Conservation (phyloP, 37 sponge, comb jelly and placozoan species). For the Haliclona indistincta region DNA sequence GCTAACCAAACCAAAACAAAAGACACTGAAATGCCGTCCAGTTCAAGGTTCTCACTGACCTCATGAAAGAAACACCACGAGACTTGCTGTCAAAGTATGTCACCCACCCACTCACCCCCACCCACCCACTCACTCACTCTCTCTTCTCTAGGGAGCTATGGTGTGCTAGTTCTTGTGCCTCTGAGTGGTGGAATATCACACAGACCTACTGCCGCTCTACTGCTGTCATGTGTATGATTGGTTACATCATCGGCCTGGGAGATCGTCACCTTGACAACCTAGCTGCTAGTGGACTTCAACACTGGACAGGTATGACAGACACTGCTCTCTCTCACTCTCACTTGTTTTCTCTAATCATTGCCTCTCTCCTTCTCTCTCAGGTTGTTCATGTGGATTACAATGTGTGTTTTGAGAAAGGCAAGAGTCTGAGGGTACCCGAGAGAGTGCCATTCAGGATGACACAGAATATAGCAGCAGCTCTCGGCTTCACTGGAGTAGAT, state of each 20-base stretch:
- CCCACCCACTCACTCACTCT: too few relatives aligned
- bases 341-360: too few relatives aligned
- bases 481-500: conserved; percentile 96
- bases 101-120: too few relatives aligned
- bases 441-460: conserved; percentile 97
- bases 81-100: conserved; percentile 85
- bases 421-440: conserved; percentile 94
- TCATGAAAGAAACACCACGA: conserved; percentile 87
- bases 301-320: conserved; percentile 91
- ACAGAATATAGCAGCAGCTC: conserved; percentile 89
- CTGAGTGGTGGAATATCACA: conserved; percentile 94
- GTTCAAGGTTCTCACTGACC: conserved; percentile 83
- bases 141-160: conserved; percentile 74
- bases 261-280: conserved; percentile 99
- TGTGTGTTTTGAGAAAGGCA: conserved; percentile 99
- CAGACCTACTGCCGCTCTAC: conserved; percentile 91
- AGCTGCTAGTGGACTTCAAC: conserved; percentile 85
- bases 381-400: conserved; percentile 99
- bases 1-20: conserved; percentile 74
- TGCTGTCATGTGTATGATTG: conserved; percentile 99
- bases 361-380: conserved; percentile 4
- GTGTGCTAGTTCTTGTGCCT: conserved; percentile 93
- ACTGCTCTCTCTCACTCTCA: too few relatives aligned
- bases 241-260: conserved; percentile 98
- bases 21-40: conserved; percentile 85